These are phyloP conservation scores for Rhagoletis pomonella DNA, from an alignment of 1,140 invertebrate species.

Conservation along the genomic window DNA sequence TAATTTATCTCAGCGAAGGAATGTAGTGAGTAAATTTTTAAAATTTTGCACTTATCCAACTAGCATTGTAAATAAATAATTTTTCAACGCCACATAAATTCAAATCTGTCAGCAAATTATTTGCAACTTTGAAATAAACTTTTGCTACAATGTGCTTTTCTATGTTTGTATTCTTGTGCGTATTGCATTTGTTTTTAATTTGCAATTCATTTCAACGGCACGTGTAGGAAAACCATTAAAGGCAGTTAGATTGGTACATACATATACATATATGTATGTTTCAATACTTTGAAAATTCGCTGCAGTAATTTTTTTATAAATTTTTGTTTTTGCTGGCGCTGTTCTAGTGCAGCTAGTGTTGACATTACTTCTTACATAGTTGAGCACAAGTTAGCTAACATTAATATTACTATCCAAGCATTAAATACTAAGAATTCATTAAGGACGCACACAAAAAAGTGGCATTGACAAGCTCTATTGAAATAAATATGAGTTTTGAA, in stretches of 20 bases:
- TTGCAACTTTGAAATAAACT: too few species aligned
- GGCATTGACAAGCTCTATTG: too few species aligned
- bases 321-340: background rate
- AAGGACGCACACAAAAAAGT: too few species aligned
- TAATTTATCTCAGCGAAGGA: too few species aligned
- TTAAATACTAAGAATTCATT: constrained; percentile 11
- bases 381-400: background rate
- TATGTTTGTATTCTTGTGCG: background rate
- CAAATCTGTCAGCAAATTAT: too few species aligned
- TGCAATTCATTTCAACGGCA: background rate
- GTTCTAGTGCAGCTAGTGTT: background rate
- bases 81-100: too few species aligned
- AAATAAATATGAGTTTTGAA: too few species aligned
- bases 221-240: background rate
- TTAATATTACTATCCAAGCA: constrained; percentile 10
- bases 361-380: background rate
- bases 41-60: too few species aligned
- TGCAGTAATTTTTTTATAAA: too few species aligned
- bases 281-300: background rate
- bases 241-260: background rate
- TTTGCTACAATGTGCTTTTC: too few species aligned
- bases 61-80: too few species aligned
- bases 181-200: background rate
- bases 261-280: background rate
- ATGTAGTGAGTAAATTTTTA: too few species aligned